Base-by-base conservation (phyloP, 2,113 vertebrate species). In the Macquaria australasica region DNA sequence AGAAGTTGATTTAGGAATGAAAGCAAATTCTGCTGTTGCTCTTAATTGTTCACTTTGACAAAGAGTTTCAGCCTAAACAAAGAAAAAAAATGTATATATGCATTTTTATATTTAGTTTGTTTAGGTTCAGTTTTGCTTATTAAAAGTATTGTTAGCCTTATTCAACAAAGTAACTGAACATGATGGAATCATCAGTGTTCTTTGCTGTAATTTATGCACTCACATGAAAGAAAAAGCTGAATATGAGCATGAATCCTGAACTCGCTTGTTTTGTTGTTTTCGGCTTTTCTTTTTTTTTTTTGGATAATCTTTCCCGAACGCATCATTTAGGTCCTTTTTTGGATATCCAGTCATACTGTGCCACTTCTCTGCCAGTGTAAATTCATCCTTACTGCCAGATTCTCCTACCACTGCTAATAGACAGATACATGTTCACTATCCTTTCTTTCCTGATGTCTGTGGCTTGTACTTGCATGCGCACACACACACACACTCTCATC, bases 361-460 rank as follows among this genome's bases (percentile, higher is more conserved):
- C 66, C 66, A 60, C 62, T 39, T n/a, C 20, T 21, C 18, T 64
- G 45, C 9, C 31, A 25, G 48, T 72, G 83, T 86, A 75, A 84
- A 84, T 79, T 45, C 79, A 88, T 34, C 77, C 77, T 85, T 31
- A 10, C 77, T 37, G 11, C 53, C 77, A 72, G 81, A 73, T 66
- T 34, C 50, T 82, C 45, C 43, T 8, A 48, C 68, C 25, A 43
- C 64, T 69, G 67, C 45, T 66, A 9, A 23, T 60, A 56, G 64
- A 77, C 51, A 4, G 50, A 62, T 77, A 50, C 25, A 8, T 78
- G 82, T 82, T 71, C 66, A 50, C 67, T 86, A 0, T 76, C 20
- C 21, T 66, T 48, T 82, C 50, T 89, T 45, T 82, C 34, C 84
- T 84, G 72, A 39, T 66, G 82, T 87, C 73, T 91, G 88, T 90